Conservation (phyloP, 2,113 vertebrate species). For the Ciconia maguari region DNA sequence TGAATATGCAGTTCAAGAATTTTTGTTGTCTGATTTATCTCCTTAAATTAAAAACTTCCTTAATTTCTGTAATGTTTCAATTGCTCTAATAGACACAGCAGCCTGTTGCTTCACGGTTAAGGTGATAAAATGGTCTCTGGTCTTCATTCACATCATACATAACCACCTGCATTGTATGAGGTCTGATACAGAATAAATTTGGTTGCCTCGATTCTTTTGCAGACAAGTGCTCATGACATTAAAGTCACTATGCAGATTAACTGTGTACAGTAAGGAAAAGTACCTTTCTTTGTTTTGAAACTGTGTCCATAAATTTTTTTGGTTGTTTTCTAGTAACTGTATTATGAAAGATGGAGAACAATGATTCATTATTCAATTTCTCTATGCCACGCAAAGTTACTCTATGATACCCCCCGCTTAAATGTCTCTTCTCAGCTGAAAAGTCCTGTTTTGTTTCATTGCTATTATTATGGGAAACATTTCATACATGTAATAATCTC, state of each 20-base stretch:
- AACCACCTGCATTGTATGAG: not conserved
- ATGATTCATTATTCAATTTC: not conserved
- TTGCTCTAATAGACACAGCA: not conserved
- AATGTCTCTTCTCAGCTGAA: not conserved
- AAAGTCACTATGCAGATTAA: not conserved
- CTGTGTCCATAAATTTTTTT: not conserved
- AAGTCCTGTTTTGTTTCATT: not conserved
- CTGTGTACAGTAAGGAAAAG: not conserved
- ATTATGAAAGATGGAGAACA: not conserved
- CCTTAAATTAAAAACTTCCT: not conserved
- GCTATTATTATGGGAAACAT: not conserved
- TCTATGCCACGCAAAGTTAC: not conserved
- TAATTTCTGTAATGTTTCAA: not conserved
- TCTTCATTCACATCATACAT: not conserved
- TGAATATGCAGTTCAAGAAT: not conserved
- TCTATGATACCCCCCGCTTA: rapidly evolving
- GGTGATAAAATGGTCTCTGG: not conserved
- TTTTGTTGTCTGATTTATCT: not conserved
- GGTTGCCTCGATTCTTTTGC: not conserved
- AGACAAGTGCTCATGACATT: not conserved
- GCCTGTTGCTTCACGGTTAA: not conserved
- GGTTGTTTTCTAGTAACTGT: not conserved
- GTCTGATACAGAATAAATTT: not conserved
- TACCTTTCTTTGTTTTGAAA: not conserved
- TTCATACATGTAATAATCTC: not conserved